Evolutionary conservation across 2,888 invertebrate genomes (phyloP).

Genomic region (Drosophila conformis): DNA sequence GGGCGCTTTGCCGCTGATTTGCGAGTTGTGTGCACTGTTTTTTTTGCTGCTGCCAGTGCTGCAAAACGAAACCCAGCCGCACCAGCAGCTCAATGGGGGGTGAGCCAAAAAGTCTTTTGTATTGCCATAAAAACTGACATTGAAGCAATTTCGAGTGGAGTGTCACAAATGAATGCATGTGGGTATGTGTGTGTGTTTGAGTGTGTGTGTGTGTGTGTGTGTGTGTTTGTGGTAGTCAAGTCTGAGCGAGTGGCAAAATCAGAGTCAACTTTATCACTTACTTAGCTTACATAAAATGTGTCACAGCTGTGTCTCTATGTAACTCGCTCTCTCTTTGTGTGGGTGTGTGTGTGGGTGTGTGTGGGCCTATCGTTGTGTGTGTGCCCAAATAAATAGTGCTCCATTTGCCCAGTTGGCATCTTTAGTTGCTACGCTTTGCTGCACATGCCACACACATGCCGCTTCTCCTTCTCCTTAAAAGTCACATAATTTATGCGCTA

Average conservation of each 20-base stretch:
- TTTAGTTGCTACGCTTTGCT: conserved; percentile 61
- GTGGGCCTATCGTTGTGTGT: neutral
- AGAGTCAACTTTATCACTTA: conserved; percentile 77
- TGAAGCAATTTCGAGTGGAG: conserved; percentile 61
- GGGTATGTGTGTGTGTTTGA: neutral
- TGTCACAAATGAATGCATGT: conserved; percentile 25
- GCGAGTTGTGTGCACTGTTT: conserved; percentile 42
- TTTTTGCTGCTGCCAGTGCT: conserved; percentile 22
- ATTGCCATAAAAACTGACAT: conserved; percentile 64
- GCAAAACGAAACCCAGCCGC: conserved; percentile 24
- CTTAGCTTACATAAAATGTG: conserved; percentile 62
- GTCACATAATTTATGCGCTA: conserved; percentile 62
- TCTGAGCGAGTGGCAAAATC: conserved; percentile 63
- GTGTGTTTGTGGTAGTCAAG: conserved; percentile 19
- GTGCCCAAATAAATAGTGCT: conserved; percentile 63
- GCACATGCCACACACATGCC: conserved; percentile 53
- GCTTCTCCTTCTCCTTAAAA: conserved; percentile 11
- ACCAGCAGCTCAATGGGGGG: conserved; percentile 16
- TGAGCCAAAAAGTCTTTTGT: conserved; percentile 37
- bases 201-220: neutral
- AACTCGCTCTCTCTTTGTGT: neutral
- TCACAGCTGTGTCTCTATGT: conserved; percentile 29
- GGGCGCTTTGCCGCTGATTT: conserved; percentile 23
- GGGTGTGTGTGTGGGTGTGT: neutral
- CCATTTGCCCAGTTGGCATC: conserved; percentile 46